Conservation (phyloP, 2,113 vertebrate species). For the Paraplagusia blochii region DNA sequence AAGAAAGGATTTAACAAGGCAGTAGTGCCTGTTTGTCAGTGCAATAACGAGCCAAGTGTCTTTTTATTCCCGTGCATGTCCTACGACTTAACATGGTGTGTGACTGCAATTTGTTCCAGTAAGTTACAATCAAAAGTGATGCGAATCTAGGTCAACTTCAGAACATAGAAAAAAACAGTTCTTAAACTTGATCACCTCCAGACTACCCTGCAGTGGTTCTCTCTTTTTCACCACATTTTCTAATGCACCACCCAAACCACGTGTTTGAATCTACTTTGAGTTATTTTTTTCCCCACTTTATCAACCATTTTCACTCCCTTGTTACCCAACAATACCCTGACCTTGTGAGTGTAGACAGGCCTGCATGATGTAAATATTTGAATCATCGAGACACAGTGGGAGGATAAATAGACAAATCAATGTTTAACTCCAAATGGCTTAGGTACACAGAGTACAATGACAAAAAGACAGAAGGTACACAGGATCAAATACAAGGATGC, state of each 20-base stretch:
- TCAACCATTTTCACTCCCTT: constrained; percentile 8
- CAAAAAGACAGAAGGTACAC: constrained; percentile 10
- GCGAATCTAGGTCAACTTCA: constrained; percentile 54
- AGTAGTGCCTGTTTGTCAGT: not conserved
- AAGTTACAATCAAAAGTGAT: constrained; percentile 21
- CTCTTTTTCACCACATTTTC: constrained; percentile 27
- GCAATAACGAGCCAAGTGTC: not conserved
- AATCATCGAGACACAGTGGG: constrained; percentile 39
- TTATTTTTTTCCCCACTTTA: constrained; percentile 6
- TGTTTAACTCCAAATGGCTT: constrained; percentile 55
- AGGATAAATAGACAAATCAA: constrained; percentile 66
- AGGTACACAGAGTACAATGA: constrained; percentile 18
- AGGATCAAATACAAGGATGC: constrained; percentile 6
- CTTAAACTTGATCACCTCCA: constrained; percentile 63
- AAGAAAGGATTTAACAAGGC: not conserved
- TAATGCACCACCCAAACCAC: constrained; percentile 31
- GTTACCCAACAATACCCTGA: constrained; percentile 9
- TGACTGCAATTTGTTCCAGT: constrained; percentile 12
- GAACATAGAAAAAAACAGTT: constrained; percentile 55
- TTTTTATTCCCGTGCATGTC: not conserved
- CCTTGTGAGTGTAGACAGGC: constrained; percentile 25
- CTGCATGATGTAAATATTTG: constrained; percentile 66
- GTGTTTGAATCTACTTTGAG: not conserved
- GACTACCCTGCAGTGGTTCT: constrained; percentile 19
- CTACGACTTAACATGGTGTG: constrained; percentile 2